Evolutionary conservation across 2,113 vertebrate species (phyloP).

Genomic region (Pteruthius melanotis): DNA sequence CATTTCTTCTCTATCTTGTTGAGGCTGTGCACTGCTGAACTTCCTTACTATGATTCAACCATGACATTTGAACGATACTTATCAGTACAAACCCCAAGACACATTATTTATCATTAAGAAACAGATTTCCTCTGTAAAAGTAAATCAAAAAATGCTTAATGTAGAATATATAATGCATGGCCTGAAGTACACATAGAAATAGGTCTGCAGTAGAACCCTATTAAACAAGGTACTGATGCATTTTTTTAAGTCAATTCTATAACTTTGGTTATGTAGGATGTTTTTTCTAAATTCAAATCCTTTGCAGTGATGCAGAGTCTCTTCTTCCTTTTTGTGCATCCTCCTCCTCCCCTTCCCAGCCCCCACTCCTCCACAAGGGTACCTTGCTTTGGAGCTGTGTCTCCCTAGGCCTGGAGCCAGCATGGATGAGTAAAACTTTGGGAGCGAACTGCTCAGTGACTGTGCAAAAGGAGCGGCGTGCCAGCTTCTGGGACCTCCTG

Average conservation of each 20-base stretch:
- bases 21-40: background rate
- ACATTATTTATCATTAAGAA: background rate
- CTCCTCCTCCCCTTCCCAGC: background rate
- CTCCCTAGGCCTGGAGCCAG: conserved; percentile 24
- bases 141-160: background rate
- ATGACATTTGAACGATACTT: background rate
- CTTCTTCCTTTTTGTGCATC: background rate
- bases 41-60: background rate
- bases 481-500: conserved; percentile 10
- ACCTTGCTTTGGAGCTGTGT: background rate
- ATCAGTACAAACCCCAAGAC: background rate
- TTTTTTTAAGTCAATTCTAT: background rate
- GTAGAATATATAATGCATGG: background rate
- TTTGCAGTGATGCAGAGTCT: background rate
- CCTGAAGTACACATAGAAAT: background rate
- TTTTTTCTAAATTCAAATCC: background rate
- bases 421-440: background rate
- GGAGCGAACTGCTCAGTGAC: conserved; percentile 6
- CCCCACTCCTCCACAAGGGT: fast-evolving
- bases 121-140: background rate
- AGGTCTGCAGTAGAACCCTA: background rate
- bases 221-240: background rate
- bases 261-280: background rate
- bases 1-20: background rate
- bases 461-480: background rate